Percentiles rank a stretch among this genome's conserved stretches.
phyloP scores from a whole-genome alignment of 2,797 vertebrate species.

The Monodelphis domestica region DNA sequence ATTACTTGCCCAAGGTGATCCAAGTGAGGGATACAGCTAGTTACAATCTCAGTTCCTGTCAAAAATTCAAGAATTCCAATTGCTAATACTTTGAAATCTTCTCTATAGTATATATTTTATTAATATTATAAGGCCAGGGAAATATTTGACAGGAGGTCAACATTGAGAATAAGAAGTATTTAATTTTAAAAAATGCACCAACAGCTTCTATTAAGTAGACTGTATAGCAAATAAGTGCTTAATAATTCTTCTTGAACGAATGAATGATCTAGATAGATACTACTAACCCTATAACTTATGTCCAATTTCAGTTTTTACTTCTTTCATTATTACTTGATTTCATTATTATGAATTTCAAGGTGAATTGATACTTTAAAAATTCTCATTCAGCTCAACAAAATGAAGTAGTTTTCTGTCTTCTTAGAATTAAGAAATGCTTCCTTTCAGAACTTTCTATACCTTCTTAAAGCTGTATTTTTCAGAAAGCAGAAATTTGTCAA shows the following conservation, averaged over 20 bases:
- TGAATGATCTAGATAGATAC: not conserved
- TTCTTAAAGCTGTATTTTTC: not conserved
- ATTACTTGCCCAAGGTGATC: not conserved
- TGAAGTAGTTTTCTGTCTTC: not conserved
- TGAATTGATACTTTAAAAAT: not conserved
- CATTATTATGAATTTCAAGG: not conserved
- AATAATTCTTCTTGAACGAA: too few species aligned
- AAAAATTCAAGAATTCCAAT: not conserved
- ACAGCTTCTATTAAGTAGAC: too few species aligned
- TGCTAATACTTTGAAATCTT: not conserved
- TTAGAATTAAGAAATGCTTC: not conserved
- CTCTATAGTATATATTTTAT: not conserved
- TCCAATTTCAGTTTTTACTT: not conserved
- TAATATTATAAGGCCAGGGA: not conserved
- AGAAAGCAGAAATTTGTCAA: not conserved
- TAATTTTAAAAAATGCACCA: not conserved
- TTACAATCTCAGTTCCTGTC: not conserved
- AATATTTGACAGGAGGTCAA: not conserved
- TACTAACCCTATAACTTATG: not conserved
- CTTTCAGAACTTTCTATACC: not conserved
- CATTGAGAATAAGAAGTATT: not conserved
- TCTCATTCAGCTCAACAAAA: not conserved
- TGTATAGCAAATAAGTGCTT: too few species aligned
- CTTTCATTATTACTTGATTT: not conserved
- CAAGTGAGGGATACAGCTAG: not conserved